These are phyloP conservation scores for Neolamprologus hecqui DNA, from an alignment of 2,113 vertebrate species.

Conservation along the genomic window DNA sequence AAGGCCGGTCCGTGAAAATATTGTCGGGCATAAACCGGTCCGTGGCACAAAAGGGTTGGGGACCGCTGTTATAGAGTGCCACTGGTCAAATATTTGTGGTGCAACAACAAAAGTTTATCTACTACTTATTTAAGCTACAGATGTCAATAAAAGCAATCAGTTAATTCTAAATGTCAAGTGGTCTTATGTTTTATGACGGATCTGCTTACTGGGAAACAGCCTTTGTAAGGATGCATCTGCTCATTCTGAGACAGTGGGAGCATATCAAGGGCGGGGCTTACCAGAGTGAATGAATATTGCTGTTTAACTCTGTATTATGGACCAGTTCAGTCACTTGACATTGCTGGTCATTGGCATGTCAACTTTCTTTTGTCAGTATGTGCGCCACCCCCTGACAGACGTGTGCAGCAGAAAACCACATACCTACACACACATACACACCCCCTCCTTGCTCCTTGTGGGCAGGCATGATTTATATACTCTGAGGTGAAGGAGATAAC, in stretches of 20 bases:
- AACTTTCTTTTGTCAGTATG: slow-evolving; percentile 13
- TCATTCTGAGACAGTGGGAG: not conserved
- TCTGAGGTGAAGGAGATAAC: slow-evolving; percentile 33
- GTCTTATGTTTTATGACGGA: too few species aligned
- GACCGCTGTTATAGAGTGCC: too few species aligned
- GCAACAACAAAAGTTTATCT: not conserved
- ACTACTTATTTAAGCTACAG: not conserved
- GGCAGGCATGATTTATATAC: slow-evolving; percentile 40
- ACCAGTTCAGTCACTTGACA: slow-evolving; percentile 37
- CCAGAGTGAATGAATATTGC: slow-evolving; percentile 34
- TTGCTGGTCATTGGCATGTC: slow-evolving; percentile 32
- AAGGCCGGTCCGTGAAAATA: too few species aligned
- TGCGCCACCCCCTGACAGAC: not conserved
- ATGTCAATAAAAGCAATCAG: too few species aligned
- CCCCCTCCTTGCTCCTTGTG: not conserved
- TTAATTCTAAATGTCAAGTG: too few species aligned
- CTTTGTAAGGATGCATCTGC: not conserved
- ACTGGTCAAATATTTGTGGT: not conserved
- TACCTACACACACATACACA: not conserved
- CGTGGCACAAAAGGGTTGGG: rapidly evolving
- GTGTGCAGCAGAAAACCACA: not conserved
- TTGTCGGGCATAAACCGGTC: too few species aligned
- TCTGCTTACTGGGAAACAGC: not conserved
- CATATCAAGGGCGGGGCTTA: not conserved
- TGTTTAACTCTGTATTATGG: slow-evolving; percentile 43